A percentile compares a stretch with the other conserved stretches of the same genome.
phyloP scores from a whole-genome alignment of 1,140 invertebrate species.

The Berghia stephanieae region DNA sequence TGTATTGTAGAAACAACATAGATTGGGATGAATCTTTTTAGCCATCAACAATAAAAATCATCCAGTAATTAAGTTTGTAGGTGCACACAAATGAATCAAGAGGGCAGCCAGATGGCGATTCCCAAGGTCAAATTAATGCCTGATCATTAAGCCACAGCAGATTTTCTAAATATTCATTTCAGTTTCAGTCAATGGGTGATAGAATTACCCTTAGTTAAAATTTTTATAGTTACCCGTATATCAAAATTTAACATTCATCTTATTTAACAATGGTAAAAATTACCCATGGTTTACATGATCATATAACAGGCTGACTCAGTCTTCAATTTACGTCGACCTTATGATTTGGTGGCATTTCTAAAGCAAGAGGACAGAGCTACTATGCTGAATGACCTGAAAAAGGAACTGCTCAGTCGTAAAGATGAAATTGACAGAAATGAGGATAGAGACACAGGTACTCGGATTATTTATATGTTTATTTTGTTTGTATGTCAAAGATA shows the following conservation, averaged over 20 bases:
- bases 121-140: no score
- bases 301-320: constrained; percentile 74
- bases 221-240: background rate
- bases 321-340: constrained; percentile 79
- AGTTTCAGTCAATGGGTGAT: no score
- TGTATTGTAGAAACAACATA: no score
- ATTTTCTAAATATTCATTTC: background rate
- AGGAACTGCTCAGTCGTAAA: constrained; percentile 75
- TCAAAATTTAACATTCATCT: background rate
- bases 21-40: no score
- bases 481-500: no score
- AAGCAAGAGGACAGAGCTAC: constrained; percentile 80
- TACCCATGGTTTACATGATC: background rate
- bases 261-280: background rate
- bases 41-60: no score
- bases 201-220: no score
- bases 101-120: no score
- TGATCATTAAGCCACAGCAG: background rate
- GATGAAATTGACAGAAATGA: constrained; percentile 75
- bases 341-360: constrained; percentile 82
- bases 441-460: constrained; percentile 69
- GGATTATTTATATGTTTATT: background rate
- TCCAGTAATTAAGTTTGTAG: background rate
- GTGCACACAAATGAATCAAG: background rate
- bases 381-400: constrained; percentile 74